Base-by-base conservation (phyloP, 2,113 vertebrate genomes). In the Pelecanoides urinatrix region DNA sequence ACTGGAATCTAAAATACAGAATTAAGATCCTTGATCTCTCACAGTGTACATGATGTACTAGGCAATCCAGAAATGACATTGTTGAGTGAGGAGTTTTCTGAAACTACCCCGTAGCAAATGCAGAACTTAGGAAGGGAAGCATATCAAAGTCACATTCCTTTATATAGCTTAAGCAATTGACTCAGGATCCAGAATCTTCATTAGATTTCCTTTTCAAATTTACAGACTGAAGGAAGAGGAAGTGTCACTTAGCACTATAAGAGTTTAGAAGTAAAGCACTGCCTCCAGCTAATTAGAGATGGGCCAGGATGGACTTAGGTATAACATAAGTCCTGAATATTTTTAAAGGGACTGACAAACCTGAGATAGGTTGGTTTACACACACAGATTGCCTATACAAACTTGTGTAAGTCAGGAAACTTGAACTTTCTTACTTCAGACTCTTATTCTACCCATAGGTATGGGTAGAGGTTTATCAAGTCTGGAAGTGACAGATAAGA, bases 401-500 rank as follows among this genome's bases (percentile, higher is more conserved):
- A 73, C 9, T 47, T 74, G 9, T 8, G 0, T n/a, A 70, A 86
- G 7, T 36, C 67, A 88, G 52, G 36, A 92, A 85, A 91, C 10
- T 50, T 49, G 26, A 73, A 77, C 30, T 81, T 84, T 75, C 58
- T 77, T 87, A 44, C 7, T 72, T 84, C 14, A 34, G 27, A 45
- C 23, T 16, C 25, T 65, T 52, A 62, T 49, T 89, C 76, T 86
- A 17, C 30, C 77, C 38, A 55, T 8, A 68, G 42, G 19, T 32
- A 90, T 10, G 11, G 29, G 21, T 16, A 88, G 29, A 76, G 32
- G n/a, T 76, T 89, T 92, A 90, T 59, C 3, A 8, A 83, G 58
- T 58, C 78, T 92, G 87, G 44, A 93, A 79, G 8, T 61, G 59
- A 88, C 50, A 93, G 84, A 90, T 94, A 95, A 96, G 58, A 71